Evolutionary conservation across 1,140 invertebrate species (phyloP).

Genomic region (Drosophila punjabiensis): DNA sequence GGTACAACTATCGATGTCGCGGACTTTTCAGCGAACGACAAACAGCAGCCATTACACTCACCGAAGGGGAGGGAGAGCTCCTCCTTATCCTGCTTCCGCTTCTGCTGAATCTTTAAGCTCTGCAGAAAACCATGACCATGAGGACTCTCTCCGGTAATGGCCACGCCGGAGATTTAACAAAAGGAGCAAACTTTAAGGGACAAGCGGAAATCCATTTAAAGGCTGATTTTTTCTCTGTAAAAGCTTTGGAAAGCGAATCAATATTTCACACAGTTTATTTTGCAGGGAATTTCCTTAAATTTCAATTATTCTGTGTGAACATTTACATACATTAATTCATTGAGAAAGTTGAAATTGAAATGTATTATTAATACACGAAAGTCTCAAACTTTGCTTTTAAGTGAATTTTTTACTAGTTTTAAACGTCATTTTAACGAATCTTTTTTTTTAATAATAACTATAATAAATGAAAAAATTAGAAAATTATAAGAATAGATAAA

Average conservation of each 20-base stretch:
- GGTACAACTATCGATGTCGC: conserved; percentile 51
- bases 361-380: background rate
- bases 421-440: too few relatives aligned
- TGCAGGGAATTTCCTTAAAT: background rate
- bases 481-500: too few relatives aligned
- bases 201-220: conserved; percentile 16
- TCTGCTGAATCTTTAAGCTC: conserved; percentile 20
- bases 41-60: conserved; percentile 69
- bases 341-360: background rate
- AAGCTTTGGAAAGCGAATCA: conserved; percentile 24
- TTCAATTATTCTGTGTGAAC: background rate
- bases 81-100: background rate
- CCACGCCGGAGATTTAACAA: conserved; percentile 3
- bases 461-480: too few relatives aligned
- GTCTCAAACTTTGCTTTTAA: conserved; percentile 2
- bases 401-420: background rate
- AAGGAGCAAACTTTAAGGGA: conserved; percentile 12
- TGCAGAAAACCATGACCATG: background rate
- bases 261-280: conserved; percentile 21
- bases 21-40: conserved; percentile 50
- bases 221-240: conserved; percentile 2
- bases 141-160: conserved; percentile 1
- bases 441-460: too few relatives aligned
- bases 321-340: background rate
- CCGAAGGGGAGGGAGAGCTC: conserved; percentile 14